Conservation (phyloP, 2,888 invertebrate species). For the Syrista parreyssii region DNA sequence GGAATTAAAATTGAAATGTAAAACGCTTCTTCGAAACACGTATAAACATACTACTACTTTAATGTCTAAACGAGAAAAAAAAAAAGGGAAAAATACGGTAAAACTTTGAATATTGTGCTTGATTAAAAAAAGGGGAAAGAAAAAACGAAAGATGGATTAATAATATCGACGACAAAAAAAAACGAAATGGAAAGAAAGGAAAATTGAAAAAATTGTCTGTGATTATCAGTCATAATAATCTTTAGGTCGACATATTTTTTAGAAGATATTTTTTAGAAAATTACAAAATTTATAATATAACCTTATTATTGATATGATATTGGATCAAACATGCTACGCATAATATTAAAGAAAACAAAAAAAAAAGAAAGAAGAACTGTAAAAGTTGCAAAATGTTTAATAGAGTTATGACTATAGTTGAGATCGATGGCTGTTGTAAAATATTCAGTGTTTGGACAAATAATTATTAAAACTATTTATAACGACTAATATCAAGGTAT, state of each 20-base stretch:
- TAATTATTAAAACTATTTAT: constrained; percentile 60
- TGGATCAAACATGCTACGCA: constrained; percentile 53
- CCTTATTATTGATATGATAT: constrained; percentile 62
- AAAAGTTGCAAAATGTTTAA: constrained; percentile 55
- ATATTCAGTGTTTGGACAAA: constrained; percentile 63
- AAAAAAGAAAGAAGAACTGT: constrained; percentile 37
- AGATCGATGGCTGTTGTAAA: constrained; percentile 63
- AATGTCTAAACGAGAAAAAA: constrained; percentile 44
- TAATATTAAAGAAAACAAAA: constrained; percentile 31
- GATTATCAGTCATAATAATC: constrained; percentile 66
- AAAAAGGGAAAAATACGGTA: constrained; percentile 20
- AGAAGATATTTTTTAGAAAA: constrained; percentile 65
- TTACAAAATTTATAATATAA: constrained; percentile 64
- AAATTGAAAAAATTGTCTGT: constrained; percentile 62
- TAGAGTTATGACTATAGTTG: constrained; percentile 56
- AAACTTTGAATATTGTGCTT: constrained; percentile 46
- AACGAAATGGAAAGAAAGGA: constrained; percentile 15
- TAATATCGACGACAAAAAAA: constrained; percentile 22
- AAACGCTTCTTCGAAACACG: constrained; percentile 36
- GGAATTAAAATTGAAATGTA: constrained; percentile 38
- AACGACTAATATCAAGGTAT: constrained; percentile 53
- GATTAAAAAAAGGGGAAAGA: constrained; percentile 28
- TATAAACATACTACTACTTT: constrained; percentile 43
- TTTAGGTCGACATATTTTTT: constrained; percentile 66
- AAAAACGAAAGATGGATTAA: constrained; percentile 7